A percentile compares a stretch with the other conserved stretches of the same genome.
Conservation (phyloP, 2,113 vertebrate genomes). For the Chrysemys picta region DNA sequence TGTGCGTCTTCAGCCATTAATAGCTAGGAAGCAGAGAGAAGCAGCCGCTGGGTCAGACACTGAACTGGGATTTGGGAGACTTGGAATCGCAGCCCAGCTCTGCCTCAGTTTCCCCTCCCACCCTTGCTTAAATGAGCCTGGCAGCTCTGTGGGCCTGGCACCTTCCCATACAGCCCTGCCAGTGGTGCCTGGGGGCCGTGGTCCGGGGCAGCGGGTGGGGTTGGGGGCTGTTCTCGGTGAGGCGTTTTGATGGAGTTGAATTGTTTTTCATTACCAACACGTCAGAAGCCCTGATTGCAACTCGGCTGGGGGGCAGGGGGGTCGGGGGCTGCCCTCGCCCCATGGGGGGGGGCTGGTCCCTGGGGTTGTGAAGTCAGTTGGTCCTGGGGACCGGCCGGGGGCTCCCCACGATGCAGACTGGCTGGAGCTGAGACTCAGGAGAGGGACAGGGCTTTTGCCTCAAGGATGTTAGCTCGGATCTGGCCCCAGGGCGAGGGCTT, state of each 20-base stretch:
- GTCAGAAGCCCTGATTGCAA: background rate
- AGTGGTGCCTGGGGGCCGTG: too few species aligned
- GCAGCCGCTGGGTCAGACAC: rapidly evolving
- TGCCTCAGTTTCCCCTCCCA: background rate
- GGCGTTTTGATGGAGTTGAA: too few species aligned
- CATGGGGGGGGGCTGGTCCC: background rate
- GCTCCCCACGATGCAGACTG: background rate
- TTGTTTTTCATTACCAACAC: background rate
- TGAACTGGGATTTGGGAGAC: background rate
- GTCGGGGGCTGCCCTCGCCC: background rate
- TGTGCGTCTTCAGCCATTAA: background rate
- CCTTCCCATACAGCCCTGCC: too few species aligned
- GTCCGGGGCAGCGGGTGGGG: too few species aligned
- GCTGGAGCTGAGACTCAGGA: too few species aligned
- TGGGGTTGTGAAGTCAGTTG: background rate
- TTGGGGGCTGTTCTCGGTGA: too few species aligned
- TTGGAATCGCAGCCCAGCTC: too few species aligned
- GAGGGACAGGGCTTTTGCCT: too few species aligned
- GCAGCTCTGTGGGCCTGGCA: too few species aligned
- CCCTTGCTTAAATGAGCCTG: too few species aligned
- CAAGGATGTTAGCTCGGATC: background rate
- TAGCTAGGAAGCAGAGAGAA: background rate
- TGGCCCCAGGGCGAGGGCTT: background rate
- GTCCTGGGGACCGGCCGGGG: background rate
- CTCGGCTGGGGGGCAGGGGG: background rate